Conservation (phyloP, 2,797 vertebrate species). For the Tokudaia tokunoshimensis region DNA sequence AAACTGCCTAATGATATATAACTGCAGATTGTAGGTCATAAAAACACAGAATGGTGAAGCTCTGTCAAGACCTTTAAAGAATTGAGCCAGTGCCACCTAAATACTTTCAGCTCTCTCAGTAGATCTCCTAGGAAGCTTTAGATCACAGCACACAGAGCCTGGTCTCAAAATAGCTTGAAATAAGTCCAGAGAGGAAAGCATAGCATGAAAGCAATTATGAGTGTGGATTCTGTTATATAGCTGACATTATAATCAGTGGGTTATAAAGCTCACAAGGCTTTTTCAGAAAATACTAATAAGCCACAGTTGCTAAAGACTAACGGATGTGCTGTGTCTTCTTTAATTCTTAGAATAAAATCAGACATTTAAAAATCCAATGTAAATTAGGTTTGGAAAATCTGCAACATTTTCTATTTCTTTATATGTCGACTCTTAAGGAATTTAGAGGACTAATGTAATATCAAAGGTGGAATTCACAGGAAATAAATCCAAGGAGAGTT, state of each 20-base stretch:
- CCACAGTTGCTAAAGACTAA: background rate
- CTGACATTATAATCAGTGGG: conserved; percentile 13
- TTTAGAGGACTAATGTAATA: background rate
- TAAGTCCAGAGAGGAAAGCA: background rate
- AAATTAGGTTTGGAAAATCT: background rate
- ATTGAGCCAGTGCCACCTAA: background rate
- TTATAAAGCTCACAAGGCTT: background rate
- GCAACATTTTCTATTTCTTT: background rate
- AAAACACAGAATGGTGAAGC: background rate
- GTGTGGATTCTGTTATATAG: background rate
- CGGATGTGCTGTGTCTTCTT: background rate
- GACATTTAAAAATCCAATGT: background rate
- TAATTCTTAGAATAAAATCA: background rate
- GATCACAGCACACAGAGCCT: background rate
- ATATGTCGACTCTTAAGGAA: background rate
- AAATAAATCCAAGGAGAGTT: background rate
- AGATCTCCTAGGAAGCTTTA: background rate
- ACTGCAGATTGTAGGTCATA: background rate
- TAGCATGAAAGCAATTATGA: conserved; percentile 19
- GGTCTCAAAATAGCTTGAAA: conserved; percentile 18
- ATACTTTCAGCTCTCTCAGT: background rate
- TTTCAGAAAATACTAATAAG: conserved; percentile 27
- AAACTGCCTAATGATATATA: background rate
- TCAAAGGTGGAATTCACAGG: background rate
- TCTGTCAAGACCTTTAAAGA: conserved; percentile 42